These are phyloP conservation scores for Agelas oroides DNA, from an alignment of 37 sponge, comb jelly and placozoan species.

Conservation along the genomic window DNA sequence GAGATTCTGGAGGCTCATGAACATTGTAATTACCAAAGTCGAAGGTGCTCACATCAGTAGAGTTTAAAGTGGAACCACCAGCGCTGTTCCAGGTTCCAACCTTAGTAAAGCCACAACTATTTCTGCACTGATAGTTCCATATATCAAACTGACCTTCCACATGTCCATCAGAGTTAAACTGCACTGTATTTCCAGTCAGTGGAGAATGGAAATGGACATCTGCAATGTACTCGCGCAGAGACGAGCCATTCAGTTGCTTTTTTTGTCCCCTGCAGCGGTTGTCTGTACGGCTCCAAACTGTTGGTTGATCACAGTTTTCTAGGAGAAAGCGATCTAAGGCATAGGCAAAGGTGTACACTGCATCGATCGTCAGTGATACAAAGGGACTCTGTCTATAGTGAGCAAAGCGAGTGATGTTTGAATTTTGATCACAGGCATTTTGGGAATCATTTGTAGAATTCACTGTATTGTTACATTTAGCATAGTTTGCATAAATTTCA, in stretches of 20 bases:
- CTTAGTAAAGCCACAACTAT: neutral
- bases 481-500: conserved; percentile 22
- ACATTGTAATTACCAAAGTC: no score
- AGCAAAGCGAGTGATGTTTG: no score
- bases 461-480: no score
- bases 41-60: no score
- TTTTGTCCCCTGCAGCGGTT: conserved; percentile 37
- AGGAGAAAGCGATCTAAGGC: conserved; percentile 63
- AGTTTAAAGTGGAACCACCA: no score
- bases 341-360: conserved; percentile 71
- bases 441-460: neutral
- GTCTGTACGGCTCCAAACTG: conserved; percentile 2
- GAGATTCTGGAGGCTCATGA: no score
- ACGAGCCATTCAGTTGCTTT: conserved; percentile 13
- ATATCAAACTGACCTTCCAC: conserved; percentile 43
- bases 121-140: conserved; percentile 21
- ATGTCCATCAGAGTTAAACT: conserved; percentile 54
- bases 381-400: neutral
- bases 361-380: conserved; percentile 69
- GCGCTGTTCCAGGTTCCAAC: conserved; percentile 53
- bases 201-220: conserved; percentile 53
- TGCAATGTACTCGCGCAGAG: conserved; percentile 29
- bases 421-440: no score
- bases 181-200: conserved; percentile 10
- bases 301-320: conserved; percentile 56